A percentile compares a stretch with the other conserved stretches of the same genome.
phyloP scores from a whole-genome alignment of 2,888 invertebrate species.

The Lasioglossum leucozonium region DNA sequence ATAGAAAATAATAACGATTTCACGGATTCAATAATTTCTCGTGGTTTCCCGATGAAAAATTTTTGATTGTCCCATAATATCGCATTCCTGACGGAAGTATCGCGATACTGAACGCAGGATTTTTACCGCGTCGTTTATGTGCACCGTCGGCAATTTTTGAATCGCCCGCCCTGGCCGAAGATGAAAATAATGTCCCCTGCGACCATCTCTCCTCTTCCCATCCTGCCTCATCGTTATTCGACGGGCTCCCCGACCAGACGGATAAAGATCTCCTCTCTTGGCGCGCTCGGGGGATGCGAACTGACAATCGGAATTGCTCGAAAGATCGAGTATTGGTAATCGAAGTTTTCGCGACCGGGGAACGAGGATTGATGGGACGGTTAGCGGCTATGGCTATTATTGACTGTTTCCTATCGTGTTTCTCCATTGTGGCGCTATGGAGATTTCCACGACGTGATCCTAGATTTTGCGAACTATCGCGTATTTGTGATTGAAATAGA shows the following conservation, averaged over 20 bases:
- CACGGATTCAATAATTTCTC: too few species aligned
- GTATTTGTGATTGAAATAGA: not conserved
- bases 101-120: slow-evolving; percentile 12
- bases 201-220: not conserved
- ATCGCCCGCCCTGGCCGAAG: slow-evolving; percentile 23
- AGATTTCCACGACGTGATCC: not conserved
- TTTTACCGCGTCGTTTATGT: slow-evolving; percentile 56
- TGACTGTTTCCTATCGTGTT: slow-evolving; percentile 14
- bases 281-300: slow-evolving; percentile 1
- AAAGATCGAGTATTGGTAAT: slow-evolving; percentile 17
- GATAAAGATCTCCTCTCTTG: slow-evolving; percentile 43
- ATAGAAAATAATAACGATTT: not conserved
- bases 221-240: slow-evolving; percentile 15
- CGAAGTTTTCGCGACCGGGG: slow-evolving; percentile 6
- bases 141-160: slow-evolving; percentile 55
- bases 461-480: not conserved
- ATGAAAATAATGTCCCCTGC: slow-evolving; percentile 47
- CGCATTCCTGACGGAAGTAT: not conserved
- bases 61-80: not conserved
- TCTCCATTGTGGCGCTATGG: not conserved
- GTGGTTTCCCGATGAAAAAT: not conserved
- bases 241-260: not conserved
- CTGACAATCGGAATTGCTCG: slow-evolving; percentile 19
- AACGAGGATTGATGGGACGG: slow-evolving; percentile 14
- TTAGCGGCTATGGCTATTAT: not conserved